Evolutionary conservation across 1,140 invertebrate genomes (phyloP).

Genomic region (Ooceraea biroi): DNA sequence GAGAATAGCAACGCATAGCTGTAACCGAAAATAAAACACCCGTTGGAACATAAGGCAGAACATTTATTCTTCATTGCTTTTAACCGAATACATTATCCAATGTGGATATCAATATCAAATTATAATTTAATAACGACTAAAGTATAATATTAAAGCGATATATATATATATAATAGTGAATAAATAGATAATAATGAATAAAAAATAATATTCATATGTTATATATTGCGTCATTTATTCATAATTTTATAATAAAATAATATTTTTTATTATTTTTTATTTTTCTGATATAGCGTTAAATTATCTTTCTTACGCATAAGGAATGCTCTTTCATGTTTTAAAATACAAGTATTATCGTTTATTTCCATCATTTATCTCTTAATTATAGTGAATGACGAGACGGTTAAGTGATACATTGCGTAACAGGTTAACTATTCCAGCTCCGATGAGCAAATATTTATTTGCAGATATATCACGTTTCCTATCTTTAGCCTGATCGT

Average conservation of each 20-base stretch:
- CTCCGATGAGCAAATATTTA: constrained; percentile 54
- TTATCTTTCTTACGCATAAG: too few species aligned
- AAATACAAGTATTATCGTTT: not conserved
- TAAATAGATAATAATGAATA: constrained; percentile 4
- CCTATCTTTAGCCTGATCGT: constrained; percentile 54
- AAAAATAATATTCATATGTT: too few species aligned
- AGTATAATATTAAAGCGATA: not conserved
- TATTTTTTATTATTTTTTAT: too few species aligned
- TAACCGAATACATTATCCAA: not conserved
- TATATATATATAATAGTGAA: not conserved
- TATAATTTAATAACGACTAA: constrained; percentile 14
- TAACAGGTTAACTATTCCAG: constrained; percentile 13
- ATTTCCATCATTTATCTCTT: constrained; percentile 12
- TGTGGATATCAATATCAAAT: not conserved
- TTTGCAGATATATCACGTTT: constrained; percentile 65
- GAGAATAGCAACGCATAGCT: constrained; percentile 7
- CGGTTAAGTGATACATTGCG: not conserved
- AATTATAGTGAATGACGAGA: not conserved
- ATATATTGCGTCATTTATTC: not conserved
- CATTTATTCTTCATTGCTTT: not conserved
- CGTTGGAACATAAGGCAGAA: constrained; percentile 1
- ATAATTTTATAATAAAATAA: constrained; percentile 2
- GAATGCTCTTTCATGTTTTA: not conserved
- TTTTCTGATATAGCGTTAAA: too few species aligned
- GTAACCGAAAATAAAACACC: constrained; percentile 1